phyloP scores from a whole-genome alignment of 2,888 invertebrate genomes.

The Chirona hameri region DNA sequence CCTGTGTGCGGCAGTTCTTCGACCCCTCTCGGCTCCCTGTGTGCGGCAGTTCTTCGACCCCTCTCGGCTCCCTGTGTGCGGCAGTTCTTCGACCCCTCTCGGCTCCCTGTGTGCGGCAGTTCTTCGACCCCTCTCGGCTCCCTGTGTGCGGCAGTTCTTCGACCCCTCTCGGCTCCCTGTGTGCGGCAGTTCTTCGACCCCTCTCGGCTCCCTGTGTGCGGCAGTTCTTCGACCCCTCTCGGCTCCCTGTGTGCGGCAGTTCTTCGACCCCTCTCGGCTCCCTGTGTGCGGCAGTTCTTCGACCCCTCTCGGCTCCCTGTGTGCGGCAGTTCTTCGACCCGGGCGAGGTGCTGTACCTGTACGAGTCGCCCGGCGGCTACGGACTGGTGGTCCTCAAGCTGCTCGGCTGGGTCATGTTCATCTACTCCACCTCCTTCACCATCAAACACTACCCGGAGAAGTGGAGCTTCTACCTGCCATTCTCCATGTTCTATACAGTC shows the following conservation, averaged over 20 bases:
- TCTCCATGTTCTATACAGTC: constrained; percentile 73
- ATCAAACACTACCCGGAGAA: constrained; percentile 79
- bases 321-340: constrained; percentile 71
- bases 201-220: too few species aligned
- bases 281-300: not conserved
- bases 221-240: too few species aligned
- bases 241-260: not conserved
- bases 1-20: too few species aligned
- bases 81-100: too few species aligned
- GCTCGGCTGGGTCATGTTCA: constrained; percentile 78
- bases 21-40: too few species aligned
- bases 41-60: too few species aligned
- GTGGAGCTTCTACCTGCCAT: constrained; percentile 74
- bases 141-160: too few species aligned
- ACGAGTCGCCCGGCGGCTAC: constrained; percentile 87
- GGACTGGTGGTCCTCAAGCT: constrained; percentile 69
- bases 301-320: not conserved
- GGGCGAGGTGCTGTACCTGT: constrained; percentile 81
- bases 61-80: too few species aligned
- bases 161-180: too few species aligned
- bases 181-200: too few species aligned
- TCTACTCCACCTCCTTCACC: constrained; percentile 65
- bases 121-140: too few species aligned
- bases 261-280: not conserved
- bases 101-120: too few species aligned